Evolutionary conservation across 2,797 vertebrate species (phyloP), one percentile per base, ranked within the genome.

Genomic region (Tauraco hartlaubi): DNA sequence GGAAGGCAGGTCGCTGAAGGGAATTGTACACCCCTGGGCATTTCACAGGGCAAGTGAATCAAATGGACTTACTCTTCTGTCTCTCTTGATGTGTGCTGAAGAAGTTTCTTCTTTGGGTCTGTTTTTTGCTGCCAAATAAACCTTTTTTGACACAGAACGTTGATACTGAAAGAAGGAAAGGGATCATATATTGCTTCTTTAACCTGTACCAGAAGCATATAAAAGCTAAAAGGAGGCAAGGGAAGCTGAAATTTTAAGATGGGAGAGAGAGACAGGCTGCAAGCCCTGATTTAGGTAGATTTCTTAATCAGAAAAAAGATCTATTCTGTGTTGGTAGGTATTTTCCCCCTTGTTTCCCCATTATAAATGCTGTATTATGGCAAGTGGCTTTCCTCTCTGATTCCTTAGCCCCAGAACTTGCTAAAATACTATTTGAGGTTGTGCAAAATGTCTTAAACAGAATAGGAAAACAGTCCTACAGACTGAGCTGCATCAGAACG

Each of bases 291-390:
- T 83, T 55, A 77, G 12, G 6, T 46, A 19, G 1, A 46, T 43
- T 22, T 18, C 12, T 62, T 58, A 35, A 51, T 33, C 35, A 46
- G 33, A 17, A 87, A 44, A 39, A 16, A 39, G 16, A 46, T 18
- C 10, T 9, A 22, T 26, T 64, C n/a, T 66, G 5, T 51, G 11
- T 56, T 78, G 9, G 4, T 37, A 46, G 41, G 0, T 0, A 5
- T 28, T 74, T 44, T 43, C 4, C 1, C 22, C 15, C 15, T 83
- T 9, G 7, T 80, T 88, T 80, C 46, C 23, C 19, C 13, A 31
- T 78, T 52, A 23, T 33, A 20, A 83, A 55, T 31, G 20, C 29
- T 78, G 7, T 54, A 12, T 21, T 75, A 35, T 18, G 10, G 48
- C 29, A 87, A 89, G 19, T 22, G 14, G 1, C 1, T 88, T 75